Evolutionary conservation across 2,113 vertebrate genomes (phyloP), one percentile per base, ranked within the genome.

Genomic region (Varanus salvator): DNA sequence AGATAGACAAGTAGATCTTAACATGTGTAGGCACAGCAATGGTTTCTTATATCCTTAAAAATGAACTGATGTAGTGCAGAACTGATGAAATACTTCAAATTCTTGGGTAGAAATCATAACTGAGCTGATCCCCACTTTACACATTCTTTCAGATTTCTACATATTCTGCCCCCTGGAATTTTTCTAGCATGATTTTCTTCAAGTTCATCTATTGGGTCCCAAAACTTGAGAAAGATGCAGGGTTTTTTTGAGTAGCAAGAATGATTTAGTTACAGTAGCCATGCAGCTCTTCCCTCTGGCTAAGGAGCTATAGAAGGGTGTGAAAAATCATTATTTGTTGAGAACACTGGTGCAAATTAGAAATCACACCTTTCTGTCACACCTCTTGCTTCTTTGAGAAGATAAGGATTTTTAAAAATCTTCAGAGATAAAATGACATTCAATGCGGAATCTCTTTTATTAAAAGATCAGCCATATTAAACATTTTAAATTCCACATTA

Each of bases 251-350:
- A 93, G 7, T 87, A 91, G 89, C 87, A 91, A 91, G 88, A 97
- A 95, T 96, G 94, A 96, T 94, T 93, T 95, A 94, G 93, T 92
- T 64, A 90, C 95, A 96, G 96, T 96, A 94, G 96, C 95, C 95
- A 91, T 91, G 89, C 85, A 95, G 86, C 94, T 93, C 95, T 95
- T 96, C 95, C 95, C 72, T 84, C 87, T 95, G 94, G 95, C 95
- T 95, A 96, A 94, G 93, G 94, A 95, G 94, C 91, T 90, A 86
- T 85, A 96, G 90, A 91, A 75, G 94, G 93, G 96, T 96, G 96
- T 97, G 97, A 97, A 97, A 97, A 97, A 96, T 97, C 96, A 97
- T 97, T 97, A 97, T 97, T 97, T 97, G 95, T 69, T 91, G 44
- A 96, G 95, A 95, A 94, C 91, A 94, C 83, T 93, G 94, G 95